A percentile compares a stretch with the other conserved stretches of the same genome.
phyloP scores from a whole-genome alignment of 2,888 invertebrate genomes.

The Tromatobia lineatoria region DNA sequence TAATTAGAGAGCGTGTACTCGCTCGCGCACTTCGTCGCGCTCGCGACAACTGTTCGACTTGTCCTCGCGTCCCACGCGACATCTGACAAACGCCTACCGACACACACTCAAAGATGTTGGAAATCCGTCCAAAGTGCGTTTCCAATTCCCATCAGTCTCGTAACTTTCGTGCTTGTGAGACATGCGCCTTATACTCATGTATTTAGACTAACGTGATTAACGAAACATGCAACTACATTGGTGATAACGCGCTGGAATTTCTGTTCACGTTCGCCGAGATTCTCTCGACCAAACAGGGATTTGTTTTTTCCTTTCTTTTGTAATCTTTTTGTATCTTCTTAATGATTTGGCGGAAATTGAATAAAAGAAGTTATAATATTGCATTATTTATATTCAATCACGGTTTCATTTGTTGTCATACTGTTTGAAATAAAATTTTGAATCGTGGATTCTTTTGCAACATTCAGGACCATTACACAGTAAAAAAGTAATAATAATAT shows the following conservation, averaged over 20 bases:
- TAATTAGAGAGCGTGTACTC: constrained; percentile 52
- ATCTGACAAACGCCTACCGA: background rate
- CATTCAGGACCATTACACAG: too few relatives aligned
- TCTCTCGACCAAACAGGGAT: background rate
- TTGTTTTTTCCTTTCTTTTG: too few relatives aligned
- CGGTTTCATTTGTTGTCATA: too few relatives aligned
- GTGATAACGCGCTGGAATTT: background rate
- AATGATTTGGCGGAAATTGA: too few relatives aligned
- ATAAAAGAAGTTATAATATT: too few relatives aligned
- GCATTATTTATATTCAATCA: too few relatives aligned
- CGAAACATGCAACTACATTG: background rate
- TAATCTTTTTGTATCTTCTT: too few relatives aligned
- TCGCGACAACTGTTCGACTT: constrained; percentile 49
- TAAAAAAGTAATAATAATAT: too few relatives aligned
- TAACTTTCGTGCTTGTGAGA: background rate
- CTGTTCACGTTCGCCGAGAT: background rate
- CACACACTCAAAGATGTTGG: constrained; percentile 17
- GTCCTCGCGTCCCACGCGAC: constrained; percentile 38
- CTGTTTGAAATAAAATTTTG: too few relatives aligned
- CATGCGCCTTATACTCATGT: background rate
- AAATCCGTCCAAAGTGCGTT: background rate
- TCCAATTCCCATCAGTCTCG: constrained; percentile 18
- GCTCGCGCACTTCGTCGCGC: constrained; percentile 11
- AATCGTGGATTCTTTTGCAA: too few relatives aligned
- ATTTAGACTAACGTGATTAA: constrained; percentile 3